phyloP scores from a whole-genome alignment of 2,113 vertebrate genomes.

The Menura novaehollandiae region DNA sequence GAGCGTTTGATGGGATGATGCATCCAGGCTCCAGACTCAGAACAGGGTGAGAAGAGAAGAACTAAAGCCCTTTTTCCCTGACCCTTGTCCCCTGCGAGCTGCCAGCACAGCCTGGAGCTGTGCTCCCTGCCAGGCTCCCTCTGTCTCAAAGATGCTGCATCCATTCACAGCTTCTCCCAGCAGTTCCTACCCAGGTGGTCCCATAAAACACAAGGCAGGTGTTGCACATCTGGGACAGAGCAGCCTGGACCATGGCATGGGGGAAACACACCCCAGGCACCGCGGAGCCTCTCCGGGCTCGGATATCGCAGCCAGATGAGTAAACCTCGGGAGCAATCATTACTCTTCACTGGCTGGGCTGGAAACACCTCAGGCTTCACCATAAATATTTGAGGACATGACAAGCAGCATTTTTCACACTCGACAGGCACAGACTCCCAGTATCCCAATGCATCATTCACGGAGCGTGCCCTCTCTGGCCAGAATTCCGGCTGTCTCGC shows the following conservation, averaged over 20 bases:
- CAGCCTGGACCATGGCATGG: not conserved
- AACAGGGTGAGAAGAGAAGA: not conserved
- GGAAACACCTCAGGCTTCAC: not conserved
- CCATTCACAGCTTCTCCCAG: fast-evolving
- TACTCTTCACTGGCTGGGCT: not conserved
- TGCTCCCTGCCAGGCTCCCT: not conserved
- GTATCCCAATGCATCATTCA: not conserved
- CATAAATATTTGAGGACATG: not conserved
- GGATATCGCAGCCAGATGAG: not conserved
- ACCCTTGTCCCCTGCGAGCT: not conserved
- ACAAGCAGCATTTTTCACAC: conserved; percentile 5
- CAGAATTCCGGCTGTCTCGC: not conserved
- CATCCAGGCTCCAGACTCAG: not conserved
- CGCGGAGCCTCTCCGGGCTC: fast-evolving
- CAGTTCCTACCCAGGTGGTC: not conserved
- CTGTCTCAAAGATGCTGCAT: not conserved
- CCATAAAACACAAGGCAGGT: not conserved
- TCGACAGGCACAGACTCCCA: not conserved
- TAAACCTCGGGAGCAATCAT: not conserved
- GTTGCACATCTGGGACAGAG: not conserved
- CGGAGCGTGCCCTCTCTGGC: not conserved
- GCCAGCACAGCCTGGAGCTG: not conserved
- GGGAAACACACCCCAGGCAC: not conserved
- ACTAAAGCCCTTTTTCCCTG: not conserved
- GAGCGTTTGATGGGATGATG: no score